phyloP scores from a whole-genome alignment of 2,797 vertebrate genomes.

The Rhinogobio ventralis region DNA sequence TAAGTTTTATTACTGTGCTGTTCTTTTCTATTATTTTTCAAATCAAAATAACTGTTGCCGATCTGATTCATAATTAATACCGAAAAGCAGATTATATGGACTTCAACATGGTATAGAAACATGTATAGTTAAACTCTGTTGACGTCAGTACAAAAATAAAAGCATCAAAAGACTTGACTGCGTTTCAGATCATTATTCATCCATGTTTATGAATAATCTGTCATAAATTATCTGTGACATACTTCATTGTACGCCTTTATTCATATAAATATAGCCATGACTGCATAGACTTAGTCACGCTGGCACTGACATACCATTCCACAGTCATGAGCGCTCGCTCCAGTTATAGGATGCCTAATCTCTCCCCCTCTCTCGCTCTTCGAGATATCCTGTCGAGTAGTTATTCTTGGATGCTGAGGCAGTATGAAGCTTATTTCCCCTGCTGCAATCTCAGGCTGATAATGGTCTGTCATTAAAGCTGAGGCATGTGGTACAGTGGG shows the following conservation, averaged over 20 bases:
- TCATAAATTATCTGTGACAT: slow-evolving; percentile 34
- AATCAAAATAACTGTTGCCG: not conserved
- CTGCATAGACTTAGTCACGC: slow-evolving; percentile 27
- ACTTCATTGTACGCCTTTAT: slow-evolving; percentile 30
- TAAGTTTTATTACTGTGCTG: not conserved
- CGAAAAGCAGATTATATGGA: slow-evolving; percentile 5
- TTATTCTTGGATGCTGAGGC: slow-evolving; percentile 55
- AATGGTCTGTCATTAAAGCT: slow-evolving; percentile 56
- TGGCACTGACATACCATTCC: slow-evolving; percentile 57
- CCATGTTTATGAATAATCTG: slow-evolving; percentile 54
- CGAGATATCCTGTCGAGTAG: slow-evolving; percentile 51
- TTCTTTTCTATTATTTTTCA: not conserved
- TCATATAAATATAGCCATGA: slow-evolving; percentile 49
- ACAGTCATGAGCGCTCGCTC: slow-evolving; percentile 40
- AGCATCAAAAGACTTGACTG: slow-evolving; percentile 7
- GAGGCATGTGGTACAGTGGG: slow-evolving; percentile 39
- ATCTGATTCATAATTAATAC: not conserved
- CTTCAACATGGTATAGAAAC: not conserved
- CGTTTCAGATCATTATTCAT: slow-evolving; percentile 37
- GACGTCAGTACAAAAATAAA: not conserved
- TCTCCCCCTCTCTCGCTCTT: slow-evolving; percentile 14
- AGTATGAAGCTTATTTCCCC: slow-evolving; percentile 52
- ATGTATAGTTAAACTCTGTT: not conserved
- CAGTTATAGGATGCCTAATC: slow-evolving; percentile 51
- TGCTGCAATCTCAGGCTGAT: slow-evolving; percentile 48